Evolutionary conservation across 2,113 vertebrate species (phyloP), one percentile per base, ranked within the genome.

Genomic region (Anguilla japonica): DNA sequence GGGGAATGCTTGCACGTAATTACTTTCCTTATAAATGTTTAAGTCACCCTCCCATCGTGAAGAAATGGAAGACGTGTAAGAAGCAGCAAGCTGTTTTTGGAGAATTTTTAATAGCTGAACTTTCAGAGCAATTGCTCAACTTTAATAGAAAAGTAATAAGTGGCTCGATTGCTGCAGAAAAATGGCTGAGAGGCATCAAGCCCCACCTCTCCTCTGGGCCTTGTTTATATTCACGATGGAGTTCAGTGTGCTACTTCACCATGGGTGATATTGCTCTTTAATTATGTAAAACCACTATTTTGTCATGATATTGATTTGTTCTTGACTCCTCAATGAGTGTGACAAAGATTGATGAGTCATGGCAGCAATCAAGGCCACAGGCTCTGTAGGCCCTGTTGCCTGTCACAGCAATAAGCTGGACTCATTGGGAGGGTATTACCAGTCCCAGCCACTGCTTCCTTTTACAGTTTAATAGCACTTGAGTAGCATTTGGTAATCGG

Each of bases 261-360:
- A 22, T 34, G 81, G 39, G 60, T 84, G 41, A 84, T 67, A 60
- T 71, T 41, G 22, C 83, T 71, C 18, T 84, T 43, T 46, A 29
- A 43, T 84, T 43, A 84, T 75, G 60, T 83, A 29, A 20, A 75
- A 75, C 83, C 63, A 75, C 34, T 22, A 43, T 71, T 84, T 43
- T 71, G 63, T 71, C 41, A n/a, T 18, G 16, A 22, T 41, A 75
- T 75, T 46, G 41, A 84, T 84, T 75, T 84, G 60, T 41, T 75
- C 83, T 43, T 84, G 57, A 67, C 29, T 41, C 18, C 16, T 84
- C 57, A 63, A 26, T 9, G 53, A 83, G 82, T 60, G 53, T 84
- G 34, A 84, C 83, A 20, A 63, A 84, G 81, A 82, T 82, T 82
- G 81, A 82, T 82, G 81, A 29, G 9, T 82, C 41, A 82, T n/a